Conservation (phyloP, 2,797 vertebrate species). For the Melanotaenia maccullochi region DNA sequence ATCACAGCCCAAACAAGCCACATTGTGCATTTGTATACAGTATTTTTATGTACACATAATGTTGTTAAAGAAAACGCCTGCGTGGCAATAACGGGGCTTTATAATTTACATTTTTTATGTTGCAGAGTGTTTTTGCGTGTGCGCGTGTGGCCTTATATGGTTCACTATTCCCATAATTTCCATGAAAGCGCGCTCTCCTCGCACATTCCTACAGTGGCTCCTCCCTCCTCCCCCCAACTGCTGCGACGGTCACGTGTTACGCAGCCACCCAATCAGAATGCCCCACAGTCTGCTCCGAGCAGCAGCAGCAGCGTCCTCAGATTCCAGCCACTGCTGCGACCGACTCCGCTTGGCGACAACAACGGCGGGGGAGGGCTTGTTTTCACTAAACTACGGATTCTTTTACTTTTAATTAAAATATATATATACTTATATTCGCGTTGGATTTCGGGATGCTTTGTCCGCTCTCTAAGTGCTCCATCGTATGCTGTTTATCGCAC, state of each 20-base stretch:
- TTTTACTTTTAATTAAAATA: not conserved
- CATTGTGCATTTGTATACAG: not conserved
- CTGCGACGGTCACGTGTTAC: conserved; percentile 70
- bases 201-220: conserved; percentile 73
- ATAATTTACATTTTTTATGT: not conserved
- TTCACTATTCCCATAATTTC: conserved; percentile 59
- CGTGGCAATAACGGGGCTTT: not conserved
- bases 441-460: conserved; percentile 23
- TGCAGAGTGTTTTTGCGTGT: not conserved
- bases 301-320: conserved; percentile 41
- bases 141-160: conserved; percentile 9
- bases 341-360: conserved; percentile 48
- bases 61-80: not conserved
- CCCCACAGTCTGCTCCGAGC: conserved; percentile 25
- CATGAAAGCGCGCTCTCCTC: conserved; percentile 68
- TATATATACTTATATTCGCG: not conserved
- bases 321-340: conserved; percentile 41
- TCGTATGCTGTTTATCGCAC: not conserved
- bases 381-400: conserved; percentile 64
- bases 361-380: conserved; percentile 60
- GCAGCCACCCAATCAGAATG: conserved; percentile 67
- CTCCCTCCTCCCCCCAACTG: conserved; percentile 62
- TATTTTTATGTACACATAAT: not conserved
- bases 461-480: not conserved
- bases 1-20: not conserved